phyloP scores from a whole-genome alignment of 1,140 invertebrate species.

The Ruditapes philippinarum region DNA sequence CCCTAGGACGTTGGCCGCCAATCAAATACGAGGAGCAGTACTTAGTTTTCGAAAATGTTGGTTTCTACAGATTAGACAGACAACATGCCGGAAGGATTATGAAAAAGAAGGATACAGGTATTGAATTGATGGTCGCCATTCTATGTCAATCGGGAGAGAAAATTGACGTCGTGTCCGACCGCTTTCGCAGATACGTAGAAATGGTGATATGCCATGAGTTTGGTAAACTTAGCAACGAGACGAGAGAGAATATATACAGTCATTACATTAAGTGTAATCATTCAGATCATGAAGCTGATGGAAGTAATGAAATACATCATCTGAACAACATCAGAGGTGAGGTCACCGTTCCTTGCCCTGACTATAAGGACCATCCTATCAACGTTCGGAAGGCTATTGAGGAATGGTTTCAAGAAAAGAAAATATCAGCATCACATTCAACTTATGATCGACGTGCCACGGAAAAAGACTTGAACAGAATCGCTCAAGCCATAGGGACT shows the following conservation, averaged over 20 bases:
- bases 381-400: not conserved
- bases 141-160: not conserved
- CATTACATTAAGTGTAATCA: not conserved
- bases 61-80: not conserved
- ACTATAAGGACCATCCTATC: not conserved
- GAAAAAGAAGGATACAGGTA: not conserved
- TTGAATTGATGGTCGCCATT: not conserved
- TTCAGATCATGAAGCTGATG: not conserved
- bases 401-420: constrained; percentile 2
- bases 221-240: not conserved
- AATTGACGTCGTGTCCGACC: not conserved
- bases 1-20: not conserved
- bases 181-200: not conserved
- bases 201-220: not conserved
- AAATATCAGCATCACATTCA: not conserved
- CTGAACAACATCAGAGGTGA: not conserved
- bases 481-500: not conserved
- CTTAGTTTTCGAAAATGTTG: not conserved
- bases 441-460: not conserved
- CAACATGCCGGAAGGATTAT: not conserved
- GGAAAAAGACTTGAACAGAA: constrained; percentile 5
- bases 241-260: not conserved
- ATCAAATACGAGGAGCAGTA: not conserved
- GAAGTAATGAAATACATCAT: not conserved
- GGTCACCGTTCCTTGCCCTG: not conserved